Base-by-base conservation (phyloP, 2,113 vertebrate genomes). In the Cacatua alba region DNA sequence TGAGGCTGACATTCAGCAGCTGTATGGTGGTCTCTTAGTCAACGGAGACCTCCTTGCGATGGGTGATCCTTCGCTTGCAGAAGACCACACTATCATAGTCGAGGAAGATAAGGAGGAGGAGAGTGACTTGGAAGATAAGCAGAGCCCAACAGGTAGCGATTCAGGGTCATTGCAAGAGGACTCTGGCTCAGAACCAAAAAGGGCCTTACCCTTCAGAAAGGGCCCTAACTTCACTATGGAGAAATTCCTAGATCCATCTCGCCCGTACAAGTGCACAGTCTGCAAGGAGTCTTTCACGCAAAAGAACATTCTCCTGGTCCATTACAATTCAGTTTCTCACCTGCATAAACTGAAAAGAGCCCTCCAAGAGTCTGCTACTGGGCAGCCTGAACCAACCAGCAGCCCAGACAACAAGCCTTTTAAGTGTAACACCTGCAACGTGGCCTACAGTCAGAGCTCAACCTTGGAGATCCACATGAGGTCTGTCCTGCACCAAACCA, bases 201-300 rank as follows among this genome's bases (percentile, higher is more conserved):
- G 99, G 94, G 99, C 99, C 44, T 98, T 99, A 72, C 99, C 99
- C 75, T 99, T 99, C 97, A 98, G 99, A 89, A 99, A 99, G 96
- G 99, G 99, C 63, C 99, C 99, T 68, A 99, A 99, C 97, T 99
- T 99, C 95, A 99, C 99, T 15, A 99, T 99, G 99, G 99, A 99
- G 92, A 99, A 99, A 93, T 99, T 99, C 85, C 97, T 99, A 78
- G 99, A 99, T 97, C 99, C 99, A 13, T 99, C 99, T 96, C 99
- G 99, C 85, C 99, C 99, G 51, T 99, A 99, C 95, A 99, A 99
- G 97, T 99, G 99, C 96, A 99, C 99, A 1, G 99, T 99, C 51
- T 99, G 99, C 98, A 99, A 99, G 98, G 99, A 99, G 95, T 99
- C 99, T 86, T 99, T 99, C 94, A 99, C 99, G 0, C 99, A 99